These are phyloP conservation scores for Danio choprae DNA, from an alignment of 2,797 vertebrate species.

Conservation along the genomic window DNA sequence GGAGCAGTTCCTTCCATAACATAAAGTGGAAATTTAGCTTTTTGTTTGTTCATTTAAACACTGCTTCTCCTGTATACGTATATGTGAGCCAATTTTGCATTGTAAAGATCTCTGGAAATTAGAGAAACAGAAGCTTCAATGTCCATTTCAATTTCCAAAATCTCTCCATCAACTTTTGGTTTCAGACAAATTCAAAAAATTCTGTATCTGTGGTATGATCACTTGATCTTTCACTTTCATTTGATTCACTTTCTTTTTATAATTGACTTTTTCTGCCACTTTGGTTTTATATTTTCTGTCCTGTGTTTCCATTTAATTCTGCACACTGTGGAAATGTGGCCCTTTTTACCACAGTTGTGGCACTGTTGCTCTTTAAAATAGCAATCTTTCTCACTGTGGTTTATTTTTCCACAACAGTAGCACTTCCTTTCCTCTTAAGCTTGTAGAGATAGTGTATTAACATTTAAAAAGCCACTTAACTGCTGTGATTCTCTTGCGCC, in stretches of 20 bases:
- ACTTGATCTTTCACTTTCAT: constrained; percentile 29
- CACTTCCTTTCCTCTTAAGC: background rate
- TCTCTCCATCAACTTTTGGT: constrained; percentile 10
- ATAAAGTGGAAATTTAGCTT: constrained; percentile 18
- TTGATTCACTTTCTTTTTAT: constrained; percentile 14
- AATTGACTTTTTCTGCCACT: background rate
- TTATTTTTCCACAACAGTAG: background rate
- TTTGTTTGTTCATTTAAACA: constrained; percentile 37
- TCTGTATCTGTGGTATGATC: constrained; percentile 13
- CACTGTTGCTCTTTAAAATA: constrained; percentile 6
- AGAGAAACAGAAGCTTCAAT: constrained; percentile 9
- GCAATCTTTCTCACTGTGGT: constrained; percentile 17
- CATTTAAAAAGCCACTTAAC: constrained; percentile 30
- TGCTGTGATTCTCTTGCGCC: constrained; percentile 4
- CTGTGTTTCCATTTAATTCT: constrained; percentile 1
- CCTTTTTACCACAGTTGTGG: constrained; percentile 41
- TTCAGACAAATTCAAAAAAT: constrained; percentile 26
- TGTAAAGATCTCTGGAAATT: background rate
- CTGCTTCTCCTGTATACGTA: constrained; percentile 26
- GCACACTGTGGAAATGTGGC: constrained; percentile 16
- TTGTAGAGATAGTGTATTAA: background rate
- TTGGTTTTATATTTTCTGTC: background rate
- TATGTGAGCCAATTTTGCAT: background rate
- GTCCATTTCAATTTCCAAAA: constrained; percentile 33
- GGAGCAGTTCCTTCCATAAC: constrained; percentile 24